Evolutionary conservation across 2,797 vertebrate species (phyloP), one percentile per base, ranked within the genome.

Genomic region (Valencia hispanica): DNA sequence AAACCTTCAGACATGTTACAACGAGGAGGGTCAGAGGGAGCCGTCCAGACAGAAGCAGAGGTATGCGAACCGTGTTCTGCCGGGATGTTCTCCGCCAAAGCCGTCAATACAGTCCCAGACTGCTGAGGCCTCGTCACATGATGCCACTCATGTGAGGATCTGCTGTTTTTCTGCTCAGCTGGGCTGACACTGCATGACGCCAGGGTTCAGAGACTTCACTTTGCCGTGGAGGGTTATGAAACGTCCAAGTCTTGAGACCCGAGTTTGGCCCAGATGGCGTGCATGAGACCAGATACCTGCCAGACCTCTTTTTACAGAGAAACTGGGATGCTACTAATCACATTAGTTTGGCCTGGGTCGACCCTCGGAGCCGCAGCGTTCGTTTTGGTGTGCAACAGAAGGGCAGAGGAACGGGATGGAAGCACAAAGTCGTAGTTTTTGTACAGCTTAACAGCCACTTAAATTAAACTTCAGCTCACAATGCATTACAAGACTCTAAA

Each of bases 121-220:
- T 84, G 89, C 87, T 79, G 87, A 86, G 79, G 85, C 88, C 82
- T 81, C 72, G 77, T 94, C 94, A 95, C 94, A 95, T 94, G 94
- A 95, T 88, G 76, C 87, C 80, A 68, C 92, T 95, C 95, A 95
- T 95, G 95, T 96, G 95, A 96, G 94, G 85, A 94, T 94, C 93
- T 91, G 94, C 94, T 95, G 95, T 92, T 94, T 94, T 93, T 87
- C 91, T 90, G 92, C 92, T 92, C 87, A 91, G 91, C 91, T 93
- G 92, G 91, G 86, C 88, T 87, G 87, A 92, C 88, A 8, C 89
- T 84, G 89, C 86, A 79, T 88, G 91, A 89, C 3, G 83, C 65
- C 45, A 17, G 74, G 78, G 48, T 27, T 84, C 39, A 65, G 12
- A 80, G 81, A 76, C n/a, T 51, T 73, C 50, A 32, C 73, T 3